Evolutionary conservation across 2,888 invertebrate species (phyloP), one percentile per base, ranked within the genome.

Genomic region (Drosophila anceps): DNA sequence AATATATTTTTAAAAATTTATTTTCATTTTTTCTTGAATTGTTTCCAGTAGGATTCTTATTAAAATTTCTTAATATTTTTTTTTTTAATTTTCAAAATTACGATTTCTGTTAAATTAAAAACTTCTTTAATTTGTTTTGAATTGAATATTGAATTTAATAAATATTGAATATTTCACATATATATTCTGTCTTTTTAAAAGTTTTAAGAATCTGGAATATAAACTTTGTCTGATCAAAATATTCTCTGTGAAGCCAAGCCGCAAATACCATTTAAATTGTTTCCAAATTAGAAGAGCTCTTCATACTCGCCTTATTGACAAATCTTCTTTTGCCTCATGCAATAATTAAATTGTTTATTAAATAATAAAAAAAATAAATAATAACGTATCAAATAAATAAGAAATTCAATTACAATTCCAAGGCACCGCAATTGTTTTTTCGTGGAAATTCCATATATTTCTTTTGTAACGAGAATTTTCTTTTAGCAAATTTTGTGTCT

Each of bases 371-470:
- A 37, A 50, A 27, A 46, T 3, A 46, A 48, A 48, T 51, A 20
- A 51, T 51, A 51, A 24, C 13, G 39, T n/a, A 39, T 54, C 39
- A 54, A 39, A 39, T 54, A 27, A 54, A 54, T 39, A 39, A n/a
- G 15, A 57, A 57, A 57, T 15, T 43, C 43, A 57, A 57, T 57
- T 43, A 57, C 57, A 24, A 43, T 43, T 31, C 24, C 10, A 13
- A 24, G 20, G n/a, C 10, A 57, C 31, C 41, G 10, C 43, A 57
- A 54, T 54, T 54, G 54, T 54, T 29, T 54, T 43, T 57, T 33
- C 33, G 43, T 24, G 43, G 43, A 57, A 57, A 43, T 27, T 43
- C 33, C 18, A 43, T 18, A 55, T 55, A 35, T 55, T 31, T 48
- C 48, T 29, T 20, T 18, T 18, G 55, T 18, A n/a, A 31, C 31